Conservation (phyloP, 2,113 vertebrate genomes). For the Sorex araneus region DNA sequence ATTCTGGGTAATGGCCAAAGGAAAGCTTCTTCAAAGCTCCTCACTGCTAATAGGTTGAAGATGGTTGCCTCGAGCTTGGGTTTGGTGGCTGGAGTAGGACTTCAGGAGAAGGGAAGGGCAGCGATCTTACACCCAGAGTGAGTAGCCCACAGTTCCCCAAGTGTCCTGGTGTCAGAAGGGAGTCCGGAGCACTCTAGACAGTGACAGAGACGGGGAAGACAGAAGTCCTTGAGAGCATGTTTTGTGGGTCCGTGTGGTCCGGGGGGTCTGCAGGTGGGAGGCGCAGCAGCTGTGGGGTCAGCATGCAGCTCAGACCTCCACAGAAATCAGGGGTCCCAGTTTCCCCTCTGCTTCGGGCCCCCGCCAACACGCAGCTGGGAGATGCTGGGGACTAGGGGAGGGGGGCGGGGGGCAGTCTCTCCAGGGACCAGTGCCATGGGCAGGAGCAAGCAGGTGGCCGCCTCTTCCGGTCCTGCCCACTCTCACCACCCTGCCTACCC, state of each 20-base stretch:
- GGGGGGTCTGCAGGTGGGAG: too few relatives aligned
- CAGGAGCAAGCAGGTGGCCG: not conserved
- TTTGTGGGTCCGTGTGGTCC: not conserved
- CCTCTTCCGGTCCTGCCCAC: not conserved
- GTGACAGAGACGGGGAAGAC: not conserved
- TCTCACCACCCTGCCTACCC: too few relatives aligned
- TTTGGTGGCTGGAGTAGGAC: not conserved
- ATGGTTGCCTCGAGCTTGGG: not conserved
- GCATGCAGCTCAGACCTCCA: too few relatives aligned
- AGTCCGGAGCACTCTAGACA: not conserved
- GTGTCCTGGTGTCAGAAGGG: not conserved
- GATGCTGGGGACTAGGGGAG: not conserved
- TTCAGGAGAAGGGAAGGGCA: not conserved
- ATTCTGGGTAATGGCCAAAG: not conserved
- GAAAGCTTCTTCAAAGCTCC: not conserved
- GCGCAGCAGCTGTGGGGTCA: too few relatives aligned
- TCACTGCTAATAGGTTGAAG: not conserved
- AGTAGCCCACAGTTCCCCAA: not conserved
- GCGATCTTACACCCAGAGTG: too few relatives aligned
- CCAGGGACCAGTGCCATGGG: accelerated
- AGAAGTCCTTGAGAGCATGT: not conserved
- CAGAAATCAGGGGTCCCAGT: not conserved
- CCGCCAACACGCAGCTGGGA: not conserved
- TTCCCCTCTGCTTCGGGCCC: not conserved
- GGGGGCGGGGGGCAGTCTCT: not conserved